Conservation (phyloP, 1,140 invertebrate genomes). For the Drosophila melanica region DNA sequence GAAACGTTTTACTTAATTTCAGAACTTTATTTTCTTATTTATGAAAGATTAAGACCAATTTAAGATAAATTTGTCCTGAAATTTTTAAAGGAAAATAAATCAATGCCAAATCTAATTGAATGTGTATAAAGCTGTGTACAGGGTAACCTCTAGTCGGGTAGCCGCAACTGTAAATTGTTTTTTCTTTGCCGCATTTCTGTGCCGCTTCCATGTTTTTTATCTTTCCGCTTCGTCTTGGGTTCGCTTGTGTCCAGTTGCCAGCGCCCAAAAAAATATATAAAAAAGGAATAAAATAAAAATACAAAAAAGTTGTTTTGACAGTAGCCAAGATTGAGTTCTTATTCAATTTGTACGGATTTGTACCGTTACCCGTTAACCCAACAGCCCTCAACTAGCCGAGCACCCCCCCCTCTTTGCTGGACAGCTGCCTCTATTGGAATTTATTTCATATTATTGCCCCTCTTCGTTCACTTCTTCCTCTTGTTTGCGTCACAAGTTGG, state of each 20-base stretch:
- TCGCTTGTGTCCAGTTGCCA: conserved; percentile 14
- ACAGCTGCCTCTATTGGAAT: conserved; percentile 52
- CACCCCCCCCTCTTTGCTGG: background rate
- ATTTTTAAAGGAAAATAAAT: too few species aligned
- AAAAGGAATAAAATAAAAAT: background rate
- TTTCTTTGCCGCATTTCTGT: background rate
- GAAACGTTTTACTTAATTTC: too few species aligned
- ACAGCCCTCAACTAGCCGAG: background rate
- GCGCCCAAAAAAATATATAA: background rate
- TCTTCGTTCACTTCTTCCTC: conserved; percentile 5
- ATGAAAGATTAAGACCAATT: too few species aligned
- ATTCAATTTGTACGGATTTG: conserved; percentile 81
- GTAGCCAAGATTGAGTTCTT: conserved; percentile 82
- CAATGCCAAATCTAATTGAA: too few species aligned
- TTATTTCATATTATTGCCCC: conserved; percentile 78
- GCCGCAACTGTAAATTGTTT: too few species aligned
- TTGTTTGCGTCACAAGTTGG: conserved; percentile 61
- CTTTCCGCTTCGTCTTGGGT: conserved; percentile 38
- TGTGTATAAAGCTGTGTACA: too few species aligned
- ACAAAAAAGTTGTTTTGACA: conserved; percentile 70
- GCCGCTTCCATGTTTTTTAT: conserved; percentile 46
- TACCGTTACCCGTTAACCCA: conserved; percentile 27
- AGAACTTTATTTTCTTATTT: too few species aligned
- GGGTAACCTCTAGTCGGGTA: too few species aligned
- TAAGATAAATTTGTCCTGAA: too few species aligned